Evolutionary conservation across 2,113 vertebrate genomes (phyloP).

Genomic region (Xenopus laevis): DNA sequence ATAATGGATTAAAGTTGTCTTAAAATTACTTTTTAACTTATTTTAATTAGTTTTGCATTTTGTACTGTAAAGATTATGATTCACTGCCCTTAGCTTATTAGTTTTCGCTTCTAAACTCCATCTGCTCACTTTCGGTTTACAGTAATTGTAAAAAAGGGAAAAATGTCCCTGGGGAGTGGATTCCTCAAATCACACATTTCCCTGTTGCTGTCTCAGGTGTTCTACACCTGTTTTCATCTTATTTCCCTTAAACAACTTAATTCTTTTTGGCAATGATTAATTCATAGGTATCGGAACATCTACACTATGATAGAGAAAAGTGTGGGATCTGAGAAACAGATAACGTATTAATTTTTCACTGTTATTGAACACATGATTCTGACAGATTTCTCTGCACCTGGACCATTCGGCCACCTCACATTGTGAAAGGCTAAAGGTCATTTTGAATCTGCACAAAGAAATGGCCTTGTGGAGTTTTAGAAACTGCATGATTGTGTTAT

Average conservation of each 20-base stretch:
- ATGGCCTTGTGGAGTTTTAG: neutral
- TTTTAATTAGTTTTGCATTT: constrained; percentile 31
- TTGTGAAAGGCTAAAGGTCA: neutral
- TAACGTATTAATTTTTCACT: constrained; percentile 35
- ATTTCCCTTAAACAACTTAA: constrained; percentile 38
- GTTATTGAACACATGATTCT: constrained; percentile 22
- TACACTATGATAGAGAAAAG: constrained; percentile 41
- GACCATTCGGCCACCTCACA: neutral
- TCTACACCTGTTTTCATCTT: constrained; percentile 48
- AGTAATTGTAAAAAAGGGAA: constrained; percentile 40
- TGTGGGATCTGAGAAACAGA: constrained; percentile 47
- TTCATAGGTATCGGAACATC: constrained; percentile 48
- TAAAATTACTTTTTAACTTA: constrained; percentile 14
- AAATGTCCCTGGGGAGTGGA: constrained; percentile 46
- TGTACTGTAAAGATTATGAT: constrained; percentile 13
- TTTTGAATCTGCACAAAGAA: neutral
- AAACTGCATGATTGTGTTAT: neutral
- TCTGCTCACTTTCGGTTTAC: constrained; percentile 48
- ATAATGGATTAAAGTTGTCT: constrained; percentile 9
- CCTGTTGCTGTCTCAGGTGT: constrained; percentile 56
- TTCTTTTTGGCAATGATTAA: constrained; percentile 52
- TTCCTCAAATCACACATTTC: constrained; percentile 2
- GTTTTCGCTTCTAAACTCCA: constrained; percentile 39
- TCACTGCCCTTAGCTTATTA: neutral
- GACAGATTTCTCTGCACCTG: constrained; percentile 12